Percentiles rank a stretch among this genome's conserved stretches.
These are phyloP conservation scores for Bibio marci DNA, from an alignment of 2,888 invertebrate species.

Conservation along the genomic window DNA sequence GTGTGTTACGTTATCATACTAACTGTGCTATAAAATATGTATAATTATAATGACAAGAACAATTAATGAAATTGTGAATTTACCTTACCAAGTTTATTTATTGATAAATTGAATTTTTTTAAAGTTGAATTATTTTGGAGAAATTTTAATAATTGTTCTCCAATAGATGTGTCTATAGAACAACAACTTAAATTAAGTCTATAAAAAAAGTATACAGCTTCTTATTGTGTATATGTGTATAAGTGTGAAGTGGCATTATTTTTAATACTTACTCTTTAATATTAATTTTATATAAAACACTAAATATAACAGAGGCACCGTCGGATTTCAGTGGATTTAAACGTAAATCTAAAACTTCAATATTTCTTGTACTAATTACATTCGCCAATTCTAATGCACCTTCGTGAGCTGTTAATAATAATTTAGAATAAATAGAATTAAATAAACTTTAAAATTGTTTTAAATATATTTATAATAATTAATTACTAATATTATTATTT, in stretches of 20 bases:
- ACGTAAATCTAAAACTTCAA: conserved; percentile 20
- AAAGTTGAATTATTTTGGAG: conserved; percentile 20
- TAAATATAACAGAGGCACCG: conserved; percentile 24
- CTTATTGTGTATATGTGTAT: neutral
- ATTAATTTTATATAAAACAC: conserved; percentile 17
- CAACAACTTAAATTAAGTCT: conserved; percentile 22
- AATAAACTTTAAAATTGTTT: neutral
- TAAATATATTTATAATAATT: neutral
- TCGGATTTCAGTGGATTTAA: conserved; percentile 28
- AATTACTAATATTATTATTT: conserved; percentile 25
- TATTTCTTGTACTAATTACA: conserved; percentile 15
- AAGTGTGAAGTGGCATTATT: neutral
- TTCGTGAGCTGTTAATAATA: conserved; percentile 17
- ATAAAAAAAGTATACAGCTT: neutral
- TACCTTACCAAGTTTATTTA: conserved; percentile 22
- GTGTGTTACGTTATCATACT: no score
- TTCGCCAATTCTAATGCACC: conserved; percentile 22
- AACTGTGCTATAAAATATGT: neutral
- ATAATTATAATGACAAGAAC: neutral
- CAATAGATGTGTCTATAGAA: conserved; percentile 18
- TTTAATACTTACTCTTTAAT: conserved; percentile 10
- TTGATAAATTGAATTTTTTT: conserved; percentile 19
- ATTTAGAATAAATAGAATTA: neutral
- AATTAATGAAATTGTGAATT: no score
- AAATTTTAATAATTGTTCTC: conserved; percentile 21